phyloP scores from a whole-genome alignment of 1,140 invertebrate species.

The Lucilia cuprina region DNA sequence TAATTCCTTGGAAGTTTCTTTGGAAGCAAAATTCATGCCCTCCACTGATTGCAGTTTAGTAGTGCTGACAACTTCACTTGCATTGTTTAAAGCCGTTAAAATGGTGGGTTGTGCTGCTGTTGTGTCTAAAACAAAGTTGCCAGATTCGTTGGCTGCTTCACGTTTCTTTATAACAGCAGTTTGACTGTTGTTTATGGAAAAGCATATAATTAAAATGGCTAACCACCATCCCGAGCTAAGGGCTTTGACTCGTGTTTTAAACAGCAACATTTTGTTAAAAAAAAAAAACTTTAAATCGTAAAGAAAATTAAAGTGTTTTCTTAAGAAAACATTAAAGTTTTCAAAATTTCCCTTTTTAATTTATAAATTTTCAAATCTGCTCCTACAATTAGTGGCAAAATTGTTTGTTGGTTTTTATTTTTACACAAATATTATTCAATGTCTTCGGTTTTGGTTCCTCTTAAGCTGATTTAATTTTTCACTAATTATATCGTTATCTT shows the following conservation, averaged over 20 bases:
- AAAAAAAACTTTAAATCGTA: too few species aligned
- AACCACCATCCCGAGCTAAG: neutral
- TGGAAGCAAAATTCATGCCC: neutral
- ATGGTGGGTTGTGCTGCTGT: neutral
- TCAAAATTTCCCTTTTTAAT: too few species aligned
- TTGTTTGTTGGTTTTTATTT: neutral
- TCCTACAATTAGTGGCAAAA: neutral
- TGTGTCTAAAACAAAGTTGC: neutral
- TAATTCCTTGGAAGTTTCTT: neutral
- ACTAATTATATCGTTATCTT: neutral
- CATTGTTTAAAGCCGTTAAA: neutral
- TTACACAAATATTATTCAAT: neutral
- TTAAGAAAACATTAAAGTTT: neutral
- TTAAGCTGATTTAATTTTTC: neutral
- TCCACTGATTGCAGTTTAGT: neutral
- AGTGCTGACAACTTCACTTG: neutral
- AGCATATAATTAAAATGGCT: neutral
- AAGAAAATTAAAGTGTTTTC: too few species aligned
- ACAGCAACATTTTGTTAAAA: neutral
- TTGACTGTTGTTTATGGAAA: neutral
- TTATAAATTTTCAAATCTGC: too few species aligned
- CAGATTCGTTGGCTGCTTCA: neutral
- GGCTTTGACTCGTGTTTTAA: neutral
- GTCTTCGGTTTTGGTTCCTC: neutral
- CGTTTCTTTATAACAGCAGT: slow-evolving; percentile 16